Evolutionary conservation across 2,888 invertebrate species (phyloP).

Genomic region (Fragum whitleyi): DNA sequence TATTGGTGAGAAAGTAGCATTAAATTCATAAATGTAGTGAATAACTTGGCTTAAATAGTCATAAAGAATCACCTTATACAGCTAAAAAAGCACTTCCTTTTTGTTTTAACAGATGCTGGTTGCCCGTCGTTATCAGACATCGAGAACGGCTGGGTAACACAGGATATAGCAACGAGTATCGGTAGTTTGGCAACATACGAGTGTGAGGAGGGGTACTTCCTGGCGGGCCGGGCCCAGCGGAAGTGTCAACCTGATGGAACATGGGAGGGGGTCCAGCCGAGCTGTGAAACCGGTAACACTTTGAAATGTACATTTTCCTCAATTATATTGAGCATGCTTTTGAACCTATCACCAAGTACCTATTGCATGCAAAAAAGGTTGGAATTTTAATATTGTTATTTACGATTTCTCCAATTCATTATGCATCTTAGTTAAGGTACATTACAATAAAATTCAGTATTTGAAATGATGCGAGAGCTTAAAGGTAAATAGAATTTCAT

Average conservation of each 20-base stretch:
- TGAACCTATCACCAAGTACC: not conserved
- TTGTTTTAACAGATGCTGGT: conserved; percentile 59
- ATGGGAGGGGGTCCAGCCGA: conserved; percentile 75
- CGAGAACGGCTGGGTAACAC: conserved; percentile 69
- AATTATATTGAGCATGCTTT: not conserved
- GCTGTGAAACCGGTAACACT: conserved; percentile 74
- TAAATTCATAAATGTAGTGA: too few species aligned
- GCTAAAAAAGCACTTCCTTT: too few species aligned
- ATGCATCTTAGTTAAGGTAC: too few species aligned
- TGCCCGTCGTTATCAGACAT: conserved; percentile 70
- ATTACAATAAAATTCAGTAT: too few species aligned
- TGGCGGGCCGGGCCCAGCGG: conserved; percentile 69
- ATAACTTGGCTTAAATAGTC: too few species aligned
- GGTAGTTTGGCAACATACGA: conserved; percentile 68
- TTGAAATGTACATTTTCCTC: conserved; percentile 21
- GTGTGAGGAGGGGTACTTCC: conserved; percentile 70
- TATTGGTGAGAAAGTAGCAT: too few species aligned
- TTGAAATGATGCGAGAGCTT: too few species aligned
- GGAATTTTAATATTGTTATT: too few species aligned
- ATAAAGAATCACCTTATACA: too few species aligned
- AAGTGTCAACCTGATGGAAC: conserved; percentile 69
- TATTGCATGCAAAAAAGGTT: too few species aligned
- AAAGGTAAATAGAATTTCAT: too few species aligned
- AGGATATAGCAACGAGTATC: conserved; percentile 61
- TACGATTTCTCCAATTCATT: too few species aligned